Evolutionary conservation across 2,888 invertebrate species (phyloP).

Genomic region (Eristalinus sepulchralis): DNA sequence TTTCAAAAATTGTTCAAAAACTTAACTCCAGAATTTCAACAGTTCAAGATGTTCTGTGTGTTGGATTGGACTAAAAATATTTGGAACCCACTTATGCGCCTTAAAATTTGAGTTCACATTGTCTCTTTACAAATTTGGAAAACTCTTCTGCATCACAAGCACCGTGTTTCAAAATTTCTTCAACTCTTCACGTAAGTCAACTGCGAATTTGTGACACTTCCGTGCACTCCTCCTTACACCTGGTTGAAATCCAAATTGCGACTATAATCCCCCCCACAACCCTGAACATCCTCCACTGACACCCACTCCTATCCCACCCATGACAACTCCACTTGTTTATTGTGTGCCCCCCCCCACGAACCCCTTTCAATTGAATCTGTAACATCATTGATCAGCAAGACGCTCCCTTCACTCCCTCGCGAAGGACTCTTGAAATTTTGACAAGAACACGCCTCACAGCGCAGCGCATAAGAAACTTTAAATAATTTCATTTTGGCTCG

Average conservation of each 20-base stretch:
- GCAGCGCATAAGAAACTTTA: conserved; percentile 17
- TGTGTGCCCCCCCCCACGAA: not conserved
- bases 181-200: not conserved
- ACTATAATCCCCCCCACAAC: not conserved
- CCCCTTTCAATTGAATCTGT: not conserved
- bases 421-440: conserved; percentile 16
- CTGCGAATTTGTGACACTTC: not conserved
- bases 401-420: not conserved
- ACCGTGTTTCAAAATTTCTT: not conserved
- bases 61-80: too few relatives aligned
- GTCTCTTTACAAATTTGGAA: too few relatives aligned
- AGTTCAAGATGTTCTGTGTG: too few relatives aligned
- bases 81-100: too few relatives aligned
- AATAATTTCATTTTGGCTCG: conserved; percentile 26
- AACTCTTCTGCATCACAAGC: not conserved
- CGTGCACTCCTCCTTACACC: not conserved
- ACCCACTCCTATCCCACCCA: not conserved
- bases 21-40: too few relatives aligned
- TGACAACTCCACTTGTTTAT: not conserved
- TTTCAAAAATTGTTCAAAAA: too few relatives aligned
- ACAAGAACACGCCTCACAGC: conserved; percentile 5
- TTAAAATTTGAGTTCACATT: too few relatives aligned
- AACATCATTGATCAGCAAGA: not conserved
- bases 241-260: not conserved
- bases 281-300: not conserved